Base-by-base conservation (phyloP, 2,888 invertebrate genomes). In the Baronia brevicornis region DNA sequence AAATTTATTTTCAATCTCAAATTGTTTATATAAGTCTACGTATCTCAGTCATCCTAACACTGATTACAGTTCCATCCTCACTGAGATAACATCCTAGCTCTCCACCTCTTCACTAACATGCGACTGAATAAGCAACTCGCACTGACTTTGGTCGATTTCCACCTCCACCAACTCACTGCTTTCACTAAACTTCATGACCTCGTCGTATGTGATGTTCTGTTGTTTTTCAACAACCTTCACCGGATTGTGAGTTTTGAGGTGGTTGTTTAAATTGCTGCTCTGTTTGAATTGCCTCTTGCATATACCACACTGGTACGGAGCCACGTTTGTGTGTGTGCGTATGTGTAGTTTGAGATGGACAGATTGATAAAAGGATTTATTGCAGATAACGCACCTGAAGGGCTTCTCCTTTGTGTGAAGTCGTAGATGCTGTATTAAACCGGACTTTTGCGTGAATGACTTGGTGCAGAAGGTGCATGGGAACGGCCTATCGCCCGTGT, bases 391-490 rank as follows among this genome's bases (percentile, higher is more conserved):
- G 20, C 85, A 85, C 2, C 70, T 54, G 64, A 72, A 82, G 0
- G 82, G 82, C 10, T 73, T 69, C 0, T 62, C 45, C 31, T 79
- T 79, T 0, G 77, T 80, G 45, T 84, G 84, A 1, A 72, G 84
- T 0, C 84, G 51, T 0, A 72, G 37, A 6, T 85, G 84, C 19
- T 85, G 84, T 29, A 82, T 80, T 0, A 82, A 51, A 0, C 85
- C 85, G 0, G 80, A 75, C 25, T 80, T 84, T 43, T 85, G 84
- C 0, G 82, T 79, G 67, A 85, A 85, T 0, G 75, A 51, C 23
- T 84, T 84, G 0, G 59, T 36, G 35, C 85, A 85, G 48, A 59
- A 62, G 0, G 68, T 59, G 56, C 85, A 85, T 0, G 55, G 38
- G 57, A 69, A 84, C 0, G 84, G 84, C 0, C 74, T 53, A 43